Conservation (phyloP, 1,140 invertebrate genomes). For the Lysiphlebus fabarum region DNA sequence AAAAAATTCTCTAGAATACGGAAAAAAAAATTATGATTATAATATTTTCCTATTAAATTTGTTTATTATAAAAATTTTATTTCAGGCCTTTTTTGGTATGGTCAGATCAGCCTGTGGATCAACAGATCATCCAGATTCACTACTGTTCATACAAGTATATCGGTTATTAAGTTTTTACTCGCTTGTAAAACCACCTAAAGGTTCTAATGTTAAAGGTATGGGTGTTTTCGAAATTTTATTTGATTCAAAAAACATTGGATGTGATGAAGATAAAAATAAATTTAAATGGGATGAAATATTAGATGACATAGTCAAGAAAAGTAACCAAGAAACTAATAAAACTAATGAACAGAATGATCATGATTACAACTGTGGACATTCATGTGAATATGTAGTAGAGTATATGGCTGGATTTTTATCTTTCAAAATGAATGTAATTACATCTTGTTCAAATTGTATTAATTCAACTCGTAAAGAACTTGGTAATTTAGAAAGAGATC, state of each 20-base stretch:
- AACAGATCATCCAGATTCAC: slow-evolving; percentile 2
- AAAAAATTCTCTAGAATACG: not conserved
- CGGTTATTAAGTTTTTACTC: slow-evolving; percentile 4
- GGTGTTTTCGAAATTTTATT: not conserved
- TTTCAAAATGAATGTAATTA: too few species aligned
- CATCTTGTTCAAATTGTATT: too few species aligned
- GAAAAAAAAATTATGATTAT: not conserved
- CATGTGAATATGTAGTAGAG: too few species aligned
- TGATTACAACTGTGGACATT: too few species aligned
- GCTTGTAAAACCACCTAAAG: slow-evolving; percentile 11
- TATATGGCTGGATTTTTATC: too few species aligned
- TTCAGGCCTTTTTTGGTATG: slow-evolving; percentile 2
- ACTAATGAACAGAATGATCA: too few species aligned
- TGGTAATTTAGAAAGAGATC: too few species aligned
- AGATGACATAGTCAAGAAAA: too few species aligned
- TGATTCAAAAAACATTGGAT: not conserved
- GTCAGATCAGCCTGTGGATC: slow-evolving; percentile 15
- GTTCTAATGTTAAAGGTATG: slow-evolving; percentile 4
- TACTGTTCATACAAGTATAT: slow-evolving; percentile 17
- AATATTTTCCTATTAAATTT: slow-evolving; percentile 15
- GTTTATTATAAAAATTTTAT: not conserved
- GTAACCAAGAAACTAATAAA: too few species aligned
- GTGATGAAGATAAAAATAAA: too few species aligned
- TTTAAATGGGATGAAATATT: too few species aligned
- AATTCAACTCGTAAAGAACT: too few species aligned